A percentile compares a stretch with the other conserved stretches of the same genome.
Evolutionary conservation across 1,140 invertebrate genomes (phyloP).

Genomic region (Portunus trituberculatus): DNA sequence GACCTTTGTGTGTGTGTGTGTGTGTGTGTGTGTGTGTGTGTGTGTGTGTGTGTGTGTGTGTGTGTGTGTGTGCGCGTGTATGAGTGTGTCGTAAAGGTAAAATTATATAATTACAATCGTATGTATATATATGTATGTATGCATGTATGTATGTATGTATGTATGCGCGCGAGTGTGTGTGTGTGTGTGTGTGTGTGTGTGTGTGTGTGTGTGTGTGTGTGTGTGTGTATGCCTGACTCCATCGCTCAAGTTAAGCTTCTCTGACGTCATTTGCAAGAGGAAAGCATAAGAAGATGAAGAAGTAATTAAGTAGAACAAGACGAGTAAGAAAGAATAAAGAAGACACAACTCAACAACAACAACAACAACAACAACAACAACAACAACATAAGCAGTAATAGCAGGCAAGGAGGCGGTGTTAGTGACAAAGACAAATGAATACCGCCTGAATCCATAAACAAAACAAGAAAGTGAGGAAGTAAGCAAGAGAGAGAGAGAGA

Average conservation of each 20-base stretch:
- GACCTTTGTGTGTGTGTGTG: constrained; percentile 2
- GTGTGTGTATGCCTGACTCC: background rate
- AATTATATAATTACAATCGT: no score
- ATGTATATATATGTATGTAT: background rate
- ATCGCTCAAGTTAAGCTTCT: background rate
- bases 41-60: background rate
- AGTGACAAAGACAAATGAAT: background rate
- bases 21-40: background rate
- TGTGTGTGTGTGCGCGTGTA: background rate
- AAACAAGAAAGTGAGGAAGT: background rate
- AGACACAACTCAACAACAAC: background rate
- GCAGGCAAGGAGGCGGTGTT: background rate
- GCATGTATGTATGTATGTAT: background rate
- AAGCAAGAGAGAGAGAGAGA: background rate
- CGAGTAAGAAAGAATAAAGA: background rate
- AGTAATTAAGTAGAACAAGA: no score
- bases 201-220: background rate
- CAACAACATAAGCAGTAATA: no score
- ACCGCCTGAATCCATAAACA: no score
- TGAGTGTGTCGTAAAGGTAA: no score
- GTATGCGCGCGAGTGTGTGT: background rate
- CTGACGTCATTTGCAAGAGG: no score
- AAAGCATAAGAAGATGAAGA: no score
- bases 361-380: no score
- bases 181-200: background rate